These are phyloP conservation scores for Serilophus lunatus DNA, from an alignment of 2,113 vertebrate species.

Conservation along the genomic window DNA sequence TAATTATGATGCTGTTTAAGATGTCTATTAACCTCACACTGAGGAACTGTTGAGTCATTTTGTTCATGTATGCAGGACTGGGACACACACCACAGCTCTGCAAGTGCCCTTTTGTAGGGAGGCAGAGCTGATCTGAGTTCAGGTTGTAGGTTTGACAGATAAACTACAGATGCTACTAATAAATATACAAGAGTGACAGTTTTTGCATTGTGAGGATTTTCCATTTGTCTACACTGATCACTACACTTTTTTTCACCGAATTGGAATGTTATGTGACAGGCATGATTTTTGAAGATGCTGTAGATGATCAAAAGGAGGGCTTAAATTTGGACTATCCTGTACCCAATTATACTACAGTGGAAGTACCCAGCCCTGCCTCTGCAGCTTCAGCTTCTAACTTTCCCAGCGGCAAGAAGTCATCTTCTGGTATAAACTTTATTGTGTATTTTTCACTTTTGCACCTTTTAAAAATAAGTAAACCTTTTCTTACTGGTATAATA, in stretches of 20 bases:
- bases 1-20: neutral
- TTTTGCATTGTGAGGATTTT: neutral
- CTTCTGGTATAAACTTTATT: constrained; percentile 65
- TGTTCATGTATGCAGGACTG: neutral
- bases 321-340: neutral
- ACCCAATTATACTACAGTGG: neutral
- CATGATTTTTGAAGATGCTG: constrained; percentile 13
- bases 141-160: neutral
- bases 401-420: neutral
- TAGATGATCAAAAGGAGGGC: constrained; percentile 1
- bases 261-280: neutral
- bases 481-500: neutral
- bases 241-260: neutral
- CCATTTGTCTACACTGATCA: neutral
- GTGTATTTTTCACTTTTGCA: neutral
- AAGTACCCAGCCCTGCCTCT: constrained; percentile 1
- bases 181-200: neutral
- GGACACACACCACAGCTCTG: neutral
- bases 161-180: neutral
- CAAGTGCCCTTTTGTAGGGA: neutral
- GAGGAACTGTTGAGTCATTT: neutral
- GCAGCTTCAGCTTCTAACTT: neutral
- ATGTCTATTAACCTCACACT: neutral
- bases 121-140: neutral
- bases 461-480: neutral